Evolutionary conservation across 2,797 vertebrate genomes (phyloP).

Genomic region (Sarcophilus harrisii): DNA sequence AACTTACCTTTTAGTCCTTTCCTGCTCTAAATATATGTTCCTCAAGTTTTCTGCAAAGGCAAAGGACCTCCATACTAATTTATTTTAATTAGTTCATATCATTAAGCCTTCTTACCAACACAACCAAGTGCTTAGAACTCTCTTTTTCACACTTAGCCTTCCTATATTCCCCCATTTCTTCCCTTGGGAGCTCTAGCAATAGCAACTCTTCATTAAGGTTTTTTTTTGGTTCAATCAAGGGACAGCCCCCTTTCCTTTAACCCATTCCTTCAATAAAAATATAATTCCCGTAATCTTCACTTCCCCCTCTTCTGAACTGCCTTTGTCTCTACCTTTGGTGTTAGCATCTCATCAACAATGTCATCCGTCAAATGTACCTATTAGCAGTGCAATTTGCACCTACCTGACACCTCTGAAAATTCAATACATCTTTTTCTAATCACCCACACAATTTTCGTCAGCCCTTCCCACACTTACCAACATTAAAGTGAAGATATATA

Average conservation of each 20-base stretch:
- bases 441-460: accelerated
- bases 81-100: accelerated
- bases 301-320: neutral
- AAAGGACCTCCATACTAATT: neutral
- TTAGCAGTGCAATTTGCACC: no score
- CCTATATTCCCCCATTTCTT: accelerated
- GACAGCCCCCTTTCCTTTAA: neutral
- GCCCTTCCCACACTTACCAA: neutral
- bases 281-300: neutral
- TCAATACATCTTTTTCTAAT: neutral
- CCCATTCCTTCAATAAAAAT: neutral
- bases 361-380: accelerated
- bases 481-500: accelerated
- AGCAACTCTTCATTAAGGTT: neutral
- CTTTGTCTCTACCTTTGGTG: accelerated
- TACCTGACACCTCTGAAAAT: neutral
- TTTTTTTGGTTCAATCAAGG: neutral
- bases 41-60: neutral
- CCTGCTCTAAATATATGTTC: neutral
- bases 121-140: neutral
- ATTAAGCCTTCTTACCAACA: accelerated
- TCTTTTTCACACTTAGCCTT: no score
- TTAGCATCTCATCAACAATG: neutral
- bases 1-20: neutral
- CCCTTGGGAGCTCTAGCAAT: neutral